These are phyloP conservation scores for Ficedula albicollis DNA, from an alignment of 2,797 vertebrate genomes.

Conservation along the genomic window DNA sequence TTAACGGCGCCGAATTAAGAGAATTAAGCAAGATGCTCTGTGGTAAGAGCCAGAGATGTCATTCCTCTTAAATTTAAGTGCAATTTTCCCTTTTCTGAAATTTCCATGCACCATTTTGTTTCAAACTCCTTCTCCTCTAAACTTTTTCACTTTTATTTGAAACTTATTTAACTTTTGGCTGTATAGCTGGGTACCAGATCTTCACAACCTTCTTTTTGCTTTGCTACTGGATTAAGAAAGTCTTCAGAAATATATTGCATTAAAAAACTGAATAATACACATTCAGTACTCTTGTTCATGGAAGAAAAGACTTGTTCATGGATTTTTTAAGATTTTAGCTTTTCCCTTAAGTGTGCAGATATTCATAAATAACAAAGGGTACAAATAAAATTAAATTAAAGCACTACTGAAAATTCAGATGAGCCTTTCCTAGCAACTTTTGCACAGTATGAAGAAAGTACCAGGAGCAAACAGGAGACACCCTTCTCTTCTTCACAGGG, in stretches of 20 bases:
- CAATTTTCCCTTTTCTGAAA: background rate
- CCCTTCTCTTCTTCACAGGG: background rate
- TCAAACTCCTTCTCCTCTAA: background rate
- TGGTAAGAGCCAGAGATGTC: background rate
- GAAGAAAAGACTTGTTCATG: background rate
- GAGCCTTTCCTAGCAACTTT: background rate
- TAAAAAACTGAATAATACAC: background rate
- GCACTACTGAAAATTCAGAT: background rate
- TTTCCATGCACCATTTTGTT: background rate
- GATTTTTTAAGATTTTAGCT: background rate
- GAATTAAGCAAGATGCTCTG: constrained; percentile 11
- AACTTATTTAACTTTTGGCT: background rate
- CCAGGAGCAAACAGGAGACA: background rate
- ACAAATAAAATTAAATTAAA: background rate
- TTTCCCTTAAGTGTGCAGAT: background rate
- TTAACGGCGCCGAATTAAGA: background rate
- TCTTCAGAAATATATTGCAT: background rate
- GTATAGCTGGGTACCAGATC: background rate
- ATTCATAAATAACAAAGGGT: background rate
- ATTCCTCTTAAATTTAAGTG: background rate
- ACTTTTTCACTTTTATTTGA: background rate
- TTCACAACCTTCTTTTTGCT: background rate
- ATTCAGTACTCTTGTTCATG: background rate
- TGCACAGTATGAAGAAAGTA: background rate
- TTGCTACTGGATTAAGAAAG: background rate